Base-by-base conservation (phyloP, 2,113 vertebrate genomes). In the Podiceps cristatus region DNA sequence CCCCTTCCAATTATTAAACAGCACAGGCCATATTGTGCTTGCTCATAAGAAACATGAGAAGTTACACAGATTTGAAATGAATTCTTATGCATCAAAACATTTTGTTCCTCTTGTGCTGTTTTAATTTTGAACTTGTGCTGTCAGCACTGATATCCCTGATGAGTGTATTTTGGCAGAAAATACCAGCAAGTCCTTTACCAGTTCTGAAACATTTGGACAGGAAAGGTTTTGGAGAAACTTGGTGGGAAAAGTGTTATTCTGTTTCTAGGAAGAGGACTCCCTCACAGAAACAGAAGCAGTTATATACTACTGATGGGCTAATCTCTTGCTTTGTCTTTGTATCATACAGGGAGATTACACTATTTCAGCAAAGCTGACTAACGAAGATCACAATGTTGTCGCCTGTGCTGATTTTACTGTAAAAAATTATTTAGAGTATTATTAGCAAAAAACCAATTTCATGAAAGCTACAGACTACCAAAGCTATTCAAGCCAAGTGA, bases 301-400 rank as follows among this genome's bases (percentile, higher is more conserved):
- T 47, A 29, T 11, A 35, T 31, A 53, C 37, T 50, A 25, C 25
- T 60, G 22, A 15, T 25, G 28, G 58, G 16, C 84, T 93, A 35
- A 58, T 44, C 67, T 95, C 83, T 95, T 44, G 44, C 19, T 96
- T 80, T 90, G 14, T 68, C 37, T 79, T 75, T 95, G 18, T 93
- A 60, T 82, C 64, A 28, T 25, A 27, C 96, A 98, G 98, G 98
- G 98, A 85, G 92, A 98, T 56, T 98, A 98, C 81, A 75, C 69
- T 7, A 0, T 98, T 60, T 86, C 82, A 87, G 78, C 97, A 69
- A 88, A 93, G 74, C 62, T 98, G 33, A 96, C 97, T 35, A 98
- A 98, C 24, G 94, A 97, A 96, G 94, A 98, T 27, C 71, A 2
- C 0, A 17, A 33, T 81, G 96, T 29, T 2, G 71, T 98, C 1